Base-by-base conservation (phyloP, 2,797 vertebrate species). In the Micrastur ruficollis region DNA sequence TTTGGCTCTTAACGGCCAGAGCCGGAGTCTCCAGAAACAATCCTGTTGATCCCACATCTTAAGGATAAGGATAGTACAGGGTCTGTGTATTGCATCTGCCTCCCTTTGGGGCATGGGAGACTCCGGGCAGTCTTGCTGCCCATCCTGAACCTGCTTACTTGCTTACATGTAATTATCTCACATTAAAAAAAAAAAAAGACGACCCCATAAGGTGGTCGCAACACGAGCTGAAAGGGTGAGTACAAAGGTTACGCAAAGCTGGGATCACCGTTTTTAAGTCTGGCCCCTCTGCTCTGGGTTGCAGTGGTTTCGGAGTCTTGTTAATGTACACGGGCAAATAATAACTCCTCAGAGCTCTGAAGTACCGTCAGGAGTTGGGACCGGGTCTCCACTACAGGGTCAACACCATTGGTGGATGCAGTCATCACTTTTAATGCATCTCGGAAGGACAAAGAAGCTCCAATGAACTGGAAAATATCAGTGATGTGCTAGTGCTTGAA, bases 381-480 rank as follows among this genome's bases (percentile, higher is more conserved):
- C 21, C 0, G 4, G 26, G 21, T 73, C 86, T 75, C 42, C 71
- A 23, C 32, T 56, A 40, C 32, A 80, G 34, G 52, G 29, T 89
- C 63, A 78, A 68, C 46, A 56, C 25, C 34, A 14, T 32, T 83
- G 34, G 12, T 95, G 81, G 68, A 93, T 59, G 12, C 8, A 83
- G 27, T 68, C 2, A 8, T 53, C 68, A 70, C 13, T 88, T 93
- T 86, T 82, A 96, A 82, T 86, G 62, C 8, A n/a, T 65, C 61
- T 90, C 95, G 85, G 86, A 95, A 96, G 29, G 40, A 86, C 52
- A 81, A 61, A 80, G 83, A 61, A 78, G 50, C 66, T 94, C 32
- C 56, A 89, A 2, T 40, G 38, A 78, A 73, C 62, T 93, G 84
- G 68, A 95, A 93, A 93, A 93, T 53, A 26, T 27, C 59, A 72